These are phyloP conservation scores for Ennomos quercinarius DNA, from an alignment of 2,888 invertebrate species.

Conservation along the genomic window DNA sequence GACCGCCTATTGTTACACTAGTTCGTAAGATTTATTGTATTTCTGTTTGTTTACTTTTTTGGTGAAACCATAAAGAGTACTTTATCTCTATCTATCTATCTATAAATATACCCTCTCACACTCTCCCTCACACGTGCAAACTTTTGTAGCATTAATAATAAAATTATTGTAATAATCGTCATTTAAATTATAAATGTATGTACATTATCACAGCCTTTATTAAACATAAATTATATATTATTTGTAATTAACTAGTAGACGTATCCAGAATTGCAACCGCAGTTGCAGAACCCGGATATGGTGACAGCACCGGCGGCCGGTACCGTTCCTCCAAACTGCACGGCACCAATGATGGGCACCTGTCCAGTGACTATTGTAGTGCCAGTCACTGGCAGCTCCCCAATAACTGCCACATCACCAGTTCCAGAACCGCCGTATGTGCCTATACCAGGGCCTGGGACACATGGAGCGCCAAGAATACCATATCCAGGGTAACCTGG, in stretches of 20 bases:
- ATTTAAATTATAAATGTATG: not conserved
- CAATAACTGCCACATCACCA: constrained; percentile 33
- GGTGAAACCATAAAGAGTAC: too few species aligned
- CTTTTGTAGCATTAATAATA: too few species aligned
- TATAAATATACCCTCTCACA: too few species aligned
- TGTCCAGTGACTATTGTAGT: constrained; percentile 22
- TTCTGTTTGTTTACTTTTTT: too few species aligned
- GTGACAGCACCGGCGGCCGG: constrained; percentile 30
- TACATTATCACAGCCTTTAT: constrained; percentile 4
- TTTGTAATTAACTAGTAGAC: not conserved
- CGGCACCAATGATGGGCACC: constrained; percentile 34
- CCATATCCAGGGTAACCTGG: constrained; percentile 3
- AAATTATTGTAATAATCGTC: too few species aligned
- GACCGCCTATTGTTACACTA: too few species aligned
- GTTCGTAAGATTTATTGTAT: too few species aligned
- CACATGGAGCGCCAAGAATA: not conserved
- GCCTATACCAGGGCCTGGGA: not conserved
- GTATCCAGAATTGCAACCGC: constrained; percentile 30
- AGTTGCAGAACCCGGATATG: constrained; percentile 36
- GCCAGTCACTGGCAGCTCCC: constrained; percentile 30
- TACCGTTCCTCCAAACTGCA: constrained; percentile 26
- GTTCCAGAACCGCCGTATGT: constrained; percentile 21
- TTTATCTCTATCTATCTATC: too few species aligned
- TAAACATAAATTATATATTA: too few species aligned
- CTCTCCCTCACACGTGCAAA: too few species aligned